phyloP scores from a whole-genome alignment of 1,140 invertebrate genomes.

The Onthophagus taurus region DNA sequence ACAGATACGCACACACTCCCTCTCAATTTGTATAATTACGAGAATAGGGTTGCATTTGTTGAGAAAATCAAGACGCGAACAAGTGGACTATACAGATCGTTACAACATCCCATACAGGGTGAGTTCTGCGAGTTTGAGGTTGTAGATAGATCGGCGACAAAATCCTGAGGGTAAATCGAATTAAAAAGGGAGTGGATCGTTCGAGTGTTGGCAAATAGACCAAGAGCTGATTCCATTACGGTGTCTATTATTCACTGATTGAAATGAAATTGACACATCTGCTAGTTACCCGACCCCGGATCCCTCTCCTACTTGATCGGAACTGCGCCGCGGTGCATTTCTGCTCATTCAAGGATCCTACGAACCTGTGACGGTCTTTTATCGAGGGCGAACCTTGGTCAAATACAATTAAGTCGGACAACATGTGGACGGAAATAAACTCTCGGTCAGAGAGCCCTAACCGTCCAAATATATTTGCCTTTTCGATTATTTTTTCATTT shows the following conservation, averaged over 20 bases:
- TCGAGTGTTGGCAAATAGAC: constrained; percentile 38
- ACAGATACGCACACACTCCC: no score
- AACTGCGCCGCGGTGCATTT: constrained; percentile 4
- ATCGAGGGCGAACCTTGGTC: background rate
- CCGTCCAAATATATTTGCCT: background rate
- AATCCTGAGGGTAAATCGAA: constrained; percentile 12
- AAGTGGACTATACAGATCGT: no score
- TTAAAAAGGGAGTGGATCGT: constrained; percentile 19
- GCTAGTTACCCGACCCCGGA: constrained; percentile 36
- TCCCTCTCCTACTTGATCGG: no score
- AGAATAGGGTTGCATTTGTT: no score
- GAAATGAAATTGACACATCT: constrained; percentile 41
- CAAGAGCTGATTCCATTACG: constrained; percentile 39
- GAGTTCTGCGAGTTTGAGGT: no score
- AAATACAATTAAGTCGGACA: constrained; percentile 12
- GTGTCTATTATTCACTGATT: constrained; percentile 37
- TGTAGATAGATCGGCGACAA: constrained; percentile 7
- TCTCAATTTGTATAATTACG: no score
- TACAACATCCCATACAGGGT: no score
- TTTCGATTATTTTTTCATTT: background rate
- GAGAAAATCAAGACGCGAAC: no score
- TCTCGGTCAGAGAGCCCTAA: no score
- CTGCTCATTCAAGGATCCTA: background rate
- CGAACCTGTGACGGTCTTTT: constrained; percentile 1
- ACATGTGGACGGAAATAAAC: background rate